Evolutionary conservation across 2,113 vertebrate species (phyloP).

Genomic region (Acanthochromis polyacanthus): DNA sequence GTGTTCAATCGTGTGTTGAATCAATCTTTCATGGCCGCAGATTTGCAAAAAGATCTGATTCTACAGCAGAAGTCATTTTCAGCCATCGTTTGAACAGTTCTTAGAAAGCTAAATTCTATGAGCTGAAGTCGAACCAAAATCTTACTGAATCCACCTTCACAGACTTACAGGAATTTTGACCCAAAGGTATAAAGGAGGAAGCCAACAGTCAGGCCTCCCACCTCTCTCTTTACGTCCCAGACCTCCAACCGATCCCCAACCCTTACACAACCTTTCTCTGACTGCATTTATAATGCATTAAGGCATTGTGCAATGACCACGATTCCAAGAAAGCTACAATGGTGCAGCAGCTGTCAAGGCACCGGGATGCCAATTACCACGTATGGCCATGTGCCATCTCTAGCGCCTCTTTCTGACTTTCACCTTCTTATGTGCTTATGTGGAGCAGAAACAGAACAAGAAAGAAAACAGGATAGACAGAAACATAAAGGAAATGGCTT

Average conservation of each 20-base stretch:
- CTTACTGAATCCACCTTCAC: constrained; percentile 16
- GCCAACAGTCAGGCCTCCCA: neutral
- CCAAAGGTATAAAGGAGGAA: constrained; percentile 15
- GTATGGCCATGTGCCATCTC: constrained; percentile 54
- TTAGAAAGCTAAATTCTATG: constrained; percentile 8
- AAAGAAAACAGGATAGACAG: constrained; percentile 2
- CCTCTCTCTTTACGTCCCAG: constrained; percentile 7
- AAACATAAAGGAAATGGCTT: constrained; percentile 43
- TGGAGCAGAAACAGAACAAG: constrained; percentile 14
- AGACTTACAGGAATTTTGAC: constrained; percentile 1
- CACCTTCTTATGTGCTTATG: constrained; percentile 45
- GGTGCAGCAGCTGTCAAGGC: constrained; percentile 75
- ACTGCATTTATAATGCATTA: constrained; percentile 69
- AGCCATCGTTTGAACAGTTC: neutral
- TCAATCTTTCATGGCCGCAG: constrained; percentile 20
- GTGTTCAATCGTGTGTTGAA: neutral
- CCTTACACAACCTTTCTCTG: constrained; percentile 47
- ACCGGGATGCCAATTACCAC: constrained; percentile 75
- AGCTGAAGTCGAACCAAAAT: constrained; percentile 21
- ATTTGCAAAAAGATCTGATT: constrained; percentile 34
- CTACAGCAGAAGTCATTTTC: constrained; percentile 4
- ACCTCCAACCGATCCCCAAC: constrained; percentile 29
- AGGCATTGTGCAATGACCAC: constrained; percentile 70
- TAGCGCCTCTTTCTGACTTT: constrained; percentile 51
- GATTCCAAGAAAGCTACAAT: constrained; percentile 60